Base-by-base conservation (phyloP, 2,113 vertebrate genomes). In the Ancistrus triradiatus region DNA sequence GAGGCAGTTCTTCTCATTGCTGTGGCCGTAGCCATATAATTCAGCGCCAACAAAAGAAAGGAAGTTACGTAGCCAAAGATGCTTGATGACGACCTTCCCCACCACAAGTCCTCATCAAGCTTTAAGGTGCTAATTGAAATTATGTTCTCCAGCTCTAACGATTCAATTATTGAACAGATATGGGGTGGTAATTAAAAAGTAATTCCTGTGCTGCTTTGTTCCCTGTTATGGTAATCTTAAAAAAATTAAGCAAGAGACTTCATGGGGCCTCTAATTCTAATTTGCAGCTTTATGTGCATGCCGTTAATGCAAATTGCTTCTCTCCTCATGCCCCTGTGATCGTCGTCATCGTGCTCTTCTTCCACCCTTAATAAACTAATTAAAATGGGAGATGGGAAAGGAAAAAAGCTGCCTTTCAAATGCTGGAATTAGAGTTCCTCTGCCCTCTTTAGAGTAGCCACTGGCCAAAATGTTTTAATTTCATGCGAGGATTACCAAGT, bases 151-250 rank as follows among this genome's bases (percentile, higher is more conserved):
- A 57, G 67, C 48, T 59, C 66, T 66, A 77, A 73, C 69, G 71
- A 74, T 77, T 72, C 71, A 76, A 78, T 80, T 80, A 78, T 65
- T 56, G 68, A 76, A 76, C 52, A 72, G 72, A 73, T 75, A 74
- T 43, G 65, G 61, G 68, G 50, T 72, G 72, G 67, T 80, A 74
- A 78, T 80, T 80, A 80, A 75, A 80, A 80, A 72, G 61, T 69
- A 61, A 77, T 77, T 75, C 68, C 68, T 78, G 62, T 14, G 59
- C 64, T 17, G 56, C 70, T 77, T 75, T 70, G 49, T 78, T 75
- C 49, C 42, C 37, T 33, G 70, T 73, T 74, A 70, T 59, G 70
- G 69, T 40, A 49, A 47, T 73, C 64, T 69, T 69, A 9, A 50
- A 59, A 55, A 65, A 56, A 55, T 22, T 46, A 46, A 51, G 21